Conservation (phyloP, 2,797 vertebrate species). For the Knipowitschia caucasica region DNA sequence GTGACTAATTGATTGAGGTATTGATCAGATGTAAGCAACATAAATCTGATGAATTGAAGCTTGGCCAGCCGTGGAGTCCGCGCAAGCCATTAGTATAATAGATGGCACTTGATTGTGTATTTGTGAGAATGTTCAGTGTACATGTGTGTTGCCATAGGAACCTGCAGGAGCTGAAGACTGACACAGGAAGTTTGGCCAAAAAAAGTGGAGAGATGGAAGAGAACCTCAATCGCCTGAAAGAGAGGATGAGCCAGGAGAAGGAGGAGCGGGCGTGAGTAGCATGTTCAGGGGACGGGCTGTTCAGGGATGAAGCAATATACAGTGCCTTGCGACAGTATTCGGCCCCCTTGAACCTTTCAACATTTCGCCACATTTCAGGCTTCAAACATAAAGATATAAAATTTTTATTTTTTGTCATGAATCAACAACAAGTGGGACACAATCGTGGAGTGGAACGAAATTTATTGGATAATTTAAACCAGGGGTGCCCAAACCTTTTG, state of each 20-base stretch:
- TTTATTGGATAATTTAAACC: too few species aligned
- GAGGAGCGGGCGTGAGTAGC: constrained; percentile 82
- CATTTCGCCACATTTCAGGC: too few species aligned
- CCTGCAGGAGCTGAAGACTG: constrained; percentile 74
- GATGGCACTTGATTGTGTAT: constrained; percentile 48
- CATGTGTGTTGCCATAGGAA: constrained; percentile 70
- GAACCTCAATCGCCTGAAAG: constrained; percentile 80
- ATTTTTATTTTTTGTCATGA: too few species aligned
- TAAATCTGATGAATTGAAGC: constrained; percentile 55
- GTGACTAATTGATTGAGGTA: constrained; percentile 64
- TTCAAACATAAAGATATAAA: too few species aligned
- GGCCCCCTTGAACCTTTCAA: too few species aligned
- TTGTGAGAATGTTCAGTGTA: constrained; percentile 9
- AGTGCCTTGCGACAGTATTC: too few species aligned
- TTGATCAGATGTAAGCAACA: constrained; percentile 49
- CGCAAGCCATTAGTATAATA: constrained; percentile 63
- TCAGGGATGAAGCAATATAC: too few species aligned
- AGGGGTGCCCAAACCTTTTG: too few species aligned
- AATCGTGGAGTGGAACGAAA: too few species aligned
- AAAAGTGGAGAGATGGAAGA: constrained; percentile 85
- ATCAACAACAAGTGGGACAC: too few species aligned
- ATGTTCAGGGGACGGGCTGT: too few species aligned
- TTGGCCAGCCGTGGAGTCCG: constrained; percentile 19
- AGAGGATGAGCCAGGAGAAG: constrained; percentile 82
- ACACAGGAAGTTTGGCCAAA: constrained; percentile 77